Evolutionary conservation across 2,888 invertebrate species (phyloP).

Genomic region (Teleiodes luculella): DNA sequence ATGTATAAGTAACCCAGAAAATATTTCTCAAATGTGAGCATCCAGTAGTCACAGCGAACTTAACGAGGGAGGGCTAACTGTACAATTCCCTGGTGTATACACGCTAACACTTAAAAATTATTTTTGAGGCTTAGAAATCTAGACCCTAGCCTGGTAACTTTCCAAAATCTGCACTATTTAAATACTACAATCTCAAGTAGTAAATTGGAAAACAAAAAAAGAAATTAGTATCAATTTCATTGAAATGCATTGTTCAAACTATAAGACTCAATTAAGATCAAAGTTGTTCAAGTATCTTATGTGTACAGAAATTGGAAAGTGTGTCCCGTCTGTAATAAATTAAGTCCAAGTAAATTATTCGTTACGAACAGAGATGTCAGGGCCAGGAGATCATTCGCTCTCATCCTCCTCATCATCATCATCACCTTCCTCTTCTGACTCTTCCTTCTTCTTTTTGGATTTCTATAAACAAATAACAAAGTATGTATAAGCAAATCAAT

Average conservation of each 20-base stretch:
- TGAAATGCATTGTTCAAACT: conserved; percentile 23
- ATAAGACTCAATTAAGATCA: neutral
- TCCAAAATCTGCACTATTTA: conserved; percentile 71
- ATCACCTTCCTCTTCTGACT: conserved; percentile 81
- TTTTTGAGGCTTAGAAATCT: conserved; percentile 72
- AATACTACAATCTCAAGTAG: conserved; percentile 49
- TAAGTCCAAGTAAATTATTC: conserved; percentile 78
- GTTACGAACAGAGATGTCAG: conserved; percentile 72
- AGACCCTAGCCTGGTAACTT: conserved; percentile 74
- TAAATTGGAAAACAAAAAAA: conserved; percentile 40
- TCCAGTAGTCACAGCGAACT: conserved; percentile 76
- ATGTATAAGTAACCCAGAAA: conserved; percentile 56
- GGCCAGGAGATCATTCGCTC: conserved; percentile 80
- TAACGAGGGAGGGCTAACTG: conserved; percentile 79
- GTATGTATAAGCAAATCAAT: neutral
- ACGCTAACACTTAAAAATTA: conserved; percentile 78
- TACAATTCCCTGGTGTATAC: conserved; percentile 77
- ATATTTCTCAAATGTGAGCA: conserved; percentile 67
- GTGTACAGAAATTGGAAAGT: conserved; percentile 72
- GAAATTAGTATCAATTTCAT: conserved; percentile 58
- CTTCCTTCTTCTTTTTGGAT: conserved; percentile 81
- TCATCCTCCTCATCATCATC: conserved; percentile 81
- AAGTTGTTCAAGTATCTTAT: neutral
- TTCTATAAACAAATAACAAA: conserved; percentile 37
- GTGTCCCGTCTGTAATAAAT: conserved; percentile 76